phyloP scores from a whole-genome alignment of 2,888 invertebrate genomes.

The Protophormia terraenovae region DNA sequence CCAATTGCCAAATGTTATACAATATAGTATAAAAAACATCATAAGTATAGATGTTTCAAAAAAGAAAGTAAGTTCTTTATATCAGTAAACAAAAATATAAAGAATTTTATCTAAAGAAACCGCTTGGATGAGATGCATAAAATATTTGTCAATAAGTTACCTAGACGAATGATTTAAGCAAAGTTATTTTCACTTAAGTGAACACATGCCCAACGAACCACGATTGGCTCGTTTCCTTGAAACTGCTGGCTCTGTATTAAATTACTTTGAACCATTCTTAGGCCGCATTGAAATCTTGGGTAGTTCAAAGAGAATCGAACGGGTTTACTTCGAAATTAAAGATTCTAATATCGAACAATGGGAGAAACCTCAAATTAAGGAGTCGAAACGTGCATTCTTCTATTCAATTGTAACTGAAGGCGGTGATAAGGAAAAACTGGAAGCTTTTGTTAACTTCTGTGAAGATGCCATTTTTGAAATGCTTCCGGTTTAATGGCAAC shows the following conservation, averaged over 20 bases:
- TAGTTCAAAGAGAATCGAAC: constrained; percentile 96
- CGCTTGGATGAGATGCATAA: too few species aligned
- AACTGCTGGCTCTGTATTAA: constrained; percentile 96
- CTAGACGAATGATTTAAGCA: too few species aligned
- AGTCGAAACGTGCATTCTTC: constrained; percentile 99
- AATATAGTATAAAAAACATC: too few species aligned
- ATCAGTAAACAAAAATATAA: too few species aligned
- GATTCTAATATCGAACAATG: constrained; percentile 99
- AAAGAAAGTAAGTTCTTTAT: too few species aligned
- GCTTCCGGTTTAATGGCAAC: constrained; percentile 98
- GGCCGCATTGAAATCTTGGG: constrained; percentile 99
- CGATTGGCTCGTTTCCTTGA: constrained; percentile 96
- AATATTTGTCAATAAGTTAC: too few species aligned
- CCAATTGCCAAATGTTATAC: too few species aligned
- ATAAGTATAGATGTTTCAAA: too few species aligned
- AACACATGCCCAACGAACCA: constrained; percentile 99
- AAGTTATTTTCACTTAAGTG: too few species aligned
- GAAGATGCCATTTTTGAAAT: constrained; percentile 99
- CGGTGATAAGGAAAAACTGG: constrained; percentile 98
- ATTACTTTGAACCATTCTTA: constrained; percentile 98
- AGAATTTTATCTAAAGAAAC: too few species aligned
- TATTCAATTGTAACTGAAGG: constrained; percentile 99
- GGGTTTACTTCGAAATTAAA: constrained; percentile 99
- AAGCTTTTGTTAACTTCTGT: constrained; percentile 99
- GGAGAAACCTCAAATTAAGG: constrained; percentile 99